A percentile compares a stretch with the other conserved stretches of the same genome.
These are phyloP conservation scores for Cotesia vestalis DNA, from an alignment of 1,140 invertebrate species.

Conservation along the genomic window DNA sequence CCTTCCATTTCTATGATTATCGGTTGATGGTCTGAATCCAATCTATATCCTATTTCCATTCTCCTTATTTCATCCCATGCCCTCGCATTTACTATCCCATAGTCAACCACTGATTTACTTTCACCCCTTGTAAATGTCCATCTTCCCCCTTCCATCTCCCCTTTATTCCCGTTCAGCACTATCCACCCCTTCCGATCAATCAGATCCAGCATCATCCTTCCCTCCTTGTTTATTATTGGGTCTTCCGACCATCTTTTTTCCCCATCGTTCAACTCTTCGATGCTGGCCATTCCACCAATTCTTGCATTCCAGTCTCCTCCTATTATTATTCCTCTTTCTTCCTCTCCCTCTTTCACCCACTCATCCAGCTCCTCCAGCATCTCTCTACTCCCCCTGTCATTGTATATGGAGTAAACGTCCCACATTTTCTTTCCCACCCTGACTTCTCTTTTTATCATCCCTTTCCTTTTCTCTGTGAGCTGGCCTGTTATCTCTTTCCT, in stretches of 20 bases:
- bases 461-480: neutral
- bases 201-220: conserved; percentile 15
- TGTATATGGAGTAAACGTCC: neutral
- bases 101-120: too few relatives aligned
- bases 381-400: neutral
- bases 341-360: neutral
- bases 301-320: conserved; percentile 35
- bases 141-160: neutral
- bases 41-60: too few relatives aligned
- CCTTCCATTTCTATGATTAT: too few relatives aligned
- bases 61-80: too few relatives aligned
- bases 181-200: neutral
- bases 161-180: too few relatives aligned
- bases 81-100: too few relatives aligned
- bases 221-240: conserved; percentile 26
- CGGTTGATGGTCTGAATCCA: too few relatives aligned
- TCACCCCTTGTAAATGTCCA: too few relatives aligned
- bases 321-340: neutral
- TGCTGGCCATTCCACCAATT: conserved; percentile 15
- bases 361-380: neutral
- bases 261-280: neutral
- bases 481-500: conserved; percentile 11
- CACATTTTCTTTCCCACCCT: neutral
- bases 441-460: neutral
- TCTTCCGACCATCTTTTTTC: conserved; percentile 31